These are phyloP conservation scores for Eulemur rubriventer DNA, from an alignment of 2,797 vertebrate species.

Conservation along the genomic window DNA sequence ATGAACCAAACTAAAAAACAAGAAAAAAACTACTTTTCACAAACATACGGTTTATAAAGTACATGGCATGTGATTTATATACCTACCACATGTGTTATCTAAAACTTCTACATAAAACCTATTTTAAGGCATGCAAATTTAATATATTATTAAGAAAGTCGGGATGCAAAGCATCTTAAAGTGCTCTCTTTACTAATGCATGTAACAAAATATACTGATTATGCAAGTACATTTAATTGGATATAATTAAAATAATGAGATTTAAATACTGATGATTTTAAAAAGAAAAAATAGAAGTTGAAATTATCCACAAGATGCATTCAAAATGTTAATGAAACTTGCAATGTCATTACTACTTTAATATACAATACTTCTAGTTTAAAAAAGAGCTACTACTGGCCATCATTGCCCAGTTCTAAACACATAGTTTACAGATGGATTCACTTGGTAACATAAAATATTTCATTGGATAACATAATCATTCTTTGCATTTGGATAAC, in stretches of 20 bases:
- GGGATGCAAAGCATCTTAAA: constrained; percentile 73
- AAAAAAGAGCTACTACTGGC: not conserved
- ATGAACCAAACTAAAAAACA: constrained; percentile 53
- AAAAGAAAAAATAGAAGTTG: constrained; percentile 73
- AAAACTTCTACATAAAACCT: constrained; percentile 66
- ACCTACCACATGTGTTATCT: constrained; percentile 57
- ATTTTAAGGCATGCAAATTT: constrained; percentile 80
- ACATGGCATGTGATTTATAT: constrained; percentile 48
- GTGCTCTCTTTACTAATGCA: constrained; percentile 71
- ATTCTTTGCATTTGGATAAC: not conserved
- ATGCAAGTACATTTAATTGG: constrained; percentile 78
- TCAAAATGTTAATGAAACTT: constrained; percentile 59
- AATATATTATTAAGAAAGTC: constrained; percentile 72
- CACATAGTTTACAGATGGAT: not conserved
- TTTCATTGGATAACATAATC: constrained; percentile 16
- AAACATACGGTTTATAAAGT: constrained; percentile 45
- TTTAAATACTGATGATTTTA: constrained; percentile 76
- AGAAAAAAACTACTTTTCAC: constrained; percentile 14
- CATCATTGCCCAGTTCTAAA: constrained; percentile 14
- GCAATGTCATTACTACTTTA: not conserved
- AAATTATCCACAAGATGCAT: constrained; percentile 59
- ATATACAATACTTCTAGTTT: not conserved
- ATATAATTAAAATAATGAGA: constrained; percentile 80
- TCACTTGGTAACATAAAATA: constrained; percentile 43
- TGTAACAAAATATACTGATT: constrained; percentile 77